These are phyloP conservation scores for Lepilemur septentrionalis DNA, from an alignment of 2,797 vertebrate genomes.

Conservation along the genomic window DNA sequence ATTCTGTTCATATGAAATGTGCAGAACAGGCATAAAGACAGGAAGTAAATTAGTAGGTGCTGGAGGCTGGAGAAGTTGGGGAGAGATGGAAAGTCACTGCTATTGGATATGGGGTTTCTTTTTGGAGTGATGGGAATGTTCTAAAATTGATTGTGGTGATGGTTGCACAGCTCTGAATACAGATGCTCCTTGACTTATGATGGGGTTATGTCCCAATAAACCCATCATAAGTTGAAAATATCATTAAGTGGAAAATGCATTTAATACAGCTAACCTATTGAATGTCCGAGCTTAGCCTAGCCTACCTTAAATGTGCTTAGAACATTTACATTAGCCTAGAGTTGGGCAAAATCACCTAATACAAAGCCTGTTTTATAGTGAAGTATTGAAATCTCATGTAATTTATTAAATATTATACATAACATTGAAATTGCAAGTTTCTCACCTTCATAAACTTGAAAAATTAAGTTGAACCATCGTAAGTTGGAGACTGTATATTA, in stretches of 20 bases:
- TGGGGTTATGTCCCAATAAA: not conserved
- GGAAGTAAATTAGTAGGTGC: not conserved
- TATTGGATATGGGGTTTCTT: not conserved
- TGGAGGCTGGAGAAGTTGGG: not conserved
- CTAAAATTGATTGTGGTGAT: not conserved
- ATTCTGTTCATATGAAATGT: not conserved
- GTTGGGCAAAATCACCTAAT: not conserved
- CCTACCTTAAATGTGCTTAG: not conserved
- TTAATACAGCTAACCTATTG: not conserved
- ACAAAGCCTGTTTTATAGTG: not conserved
- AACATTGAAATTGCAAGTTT: not conserved
- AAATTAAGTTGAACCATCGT: not conserved
- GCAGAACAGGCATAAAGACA: not conserved
- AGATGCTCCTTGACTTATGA: accelerated
- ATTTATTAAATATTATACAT: not conserved
- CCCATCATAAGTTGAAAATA: not conserved
- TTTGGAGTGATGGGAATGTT: not conserved
- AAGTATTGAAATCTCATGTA: not conserved
- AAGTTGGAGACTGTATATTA: not conserved
- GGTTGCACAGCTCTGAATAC: not conserved
- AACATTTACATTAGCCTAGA: not conserved
- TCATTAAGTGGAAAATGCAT: too few relatives aligned
- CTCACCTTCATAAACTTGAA: not conserved
- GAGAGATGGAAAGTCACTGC: not conserved
- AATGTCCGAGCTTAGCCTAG: not conserved